These are phyloP conservation scores for Scaeva pyrastri DNA, from an alignment of 2,888 invertebrate species.

Conservation along the genomic window DNA sequence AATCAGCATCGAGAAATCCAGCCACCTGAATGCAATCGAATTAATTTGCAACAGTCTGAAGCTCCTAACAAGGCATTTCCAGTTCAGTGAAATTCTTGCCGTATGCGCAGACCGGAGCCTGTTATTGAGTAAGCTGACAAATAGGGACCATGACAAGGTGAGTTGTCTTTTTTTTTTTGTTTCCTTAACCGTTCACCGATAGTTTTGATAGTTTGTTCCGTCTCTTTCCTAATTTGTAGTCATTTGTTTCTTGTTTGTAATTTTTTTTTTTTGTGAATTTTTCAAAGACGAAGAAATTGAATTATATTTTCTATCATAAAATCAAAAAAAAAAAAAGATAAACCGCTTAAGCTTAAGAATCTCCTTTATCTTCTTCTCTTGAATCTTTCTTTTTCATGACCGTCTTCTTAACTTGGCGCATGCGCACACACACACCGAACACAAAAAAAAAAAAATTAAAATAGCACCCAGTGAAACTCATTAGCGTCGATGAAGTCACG, in stretches of 20 bases:
- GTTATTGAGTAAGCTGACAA: constrained; percentile 76
- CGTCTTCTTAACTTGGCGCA: constrained; percentile 32
- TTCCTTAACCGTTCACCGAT: background rate
- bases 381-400: constrained; percentile 13
- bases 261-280: too few relatives aligned
- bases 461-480: constrained; percentile 82
- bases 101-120: constrained; percentile 81
- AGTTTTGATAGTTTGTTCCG: constrained; percentile 26
- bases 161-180: constrained; percentile 28
- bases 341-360: constrained; percentile 22
- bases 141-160: constrained; percentile 75
- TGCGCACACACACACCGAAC: constrained; percentile 1
- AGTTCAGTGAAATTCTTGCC: constrained; percentile 83
- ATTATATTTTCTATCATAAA: constrained; percentile 10
- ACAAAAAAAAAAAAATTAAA: constrained; percentile 57
- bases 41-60: constrained; percentile 84
- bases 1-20: constrained; percentile 83
- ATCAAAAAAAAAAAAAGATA: background rate
- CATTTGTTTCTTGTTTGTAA: constrained; percentile 24
- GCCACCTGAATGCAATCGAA: constrained; percentile 84
- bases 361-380: background rate
- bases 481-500: constrained; percentile 84
- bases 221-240: constrained; percentile 41
- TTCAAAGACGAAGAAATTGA: background rate
- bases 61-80: constrained; percentile 83